Conservation (phyloP, 2,113 vertebrate species). For the Oncorhynchus kisutch region DNA sequence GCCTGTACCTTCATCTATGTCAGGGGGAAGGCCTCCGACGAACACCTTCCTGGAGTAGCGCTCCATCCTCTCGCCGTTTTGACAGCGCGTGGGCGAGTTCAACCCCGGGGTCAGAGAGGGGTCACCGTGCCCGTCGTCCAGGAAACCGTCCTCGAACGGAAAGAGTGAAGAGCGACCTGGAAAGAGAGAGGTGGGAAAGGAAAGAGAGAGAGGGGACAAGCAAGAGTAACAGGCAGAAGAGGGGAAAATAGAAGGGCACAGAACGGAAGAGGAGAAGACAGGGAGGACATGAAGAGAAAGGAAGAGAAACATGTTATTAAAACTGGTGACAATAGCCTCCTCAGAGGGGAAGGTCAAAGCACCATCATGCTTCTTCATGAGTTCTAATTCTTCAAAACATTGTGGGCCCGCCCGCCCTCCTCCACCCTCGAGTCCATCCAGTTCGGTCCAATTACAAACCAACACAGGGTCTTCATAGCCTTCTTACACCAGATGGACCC, state of each 20-base stretch:
- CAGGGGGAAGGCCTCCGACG: conserved; percentile 96
- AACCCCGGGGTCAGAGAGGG: conserved; percentile 90
- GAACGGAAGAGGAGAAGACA: too few relatives aligned
- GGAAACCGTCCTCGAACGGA: conserved; percentile 96
- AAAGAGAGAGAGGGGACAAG: background rate
- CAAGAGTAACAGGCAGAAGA: too few relatives aligned
- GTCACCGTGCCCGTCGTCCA: conserved; percentile 93
- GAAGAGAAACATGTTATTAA: too few relatives aligned
- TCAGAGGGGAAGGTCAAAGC: background rate
- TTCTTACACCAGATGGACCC: too few relatives aligned
- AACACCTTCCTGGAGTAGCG: conserved; percentile 99
- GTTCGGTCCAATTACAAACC: too few relatives aligned
- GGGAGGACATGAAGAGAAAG: too few relatives aligned
- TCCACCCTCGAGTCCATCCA: too few relatives aligned
- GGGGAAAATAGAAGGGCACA: too few relatives aligned
- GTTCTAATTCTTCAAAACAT: background rate
- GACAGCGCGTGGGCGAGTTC: conserved; percentile 95
- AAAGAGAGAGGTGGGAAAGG: conserved; percentile 42
- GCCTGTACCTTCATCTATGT: conserved; percentile 95
- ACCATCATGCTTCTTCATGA: background rate
- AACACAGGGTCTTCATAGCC: too few relatives aligned
- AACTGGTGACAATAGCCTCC: background rate
- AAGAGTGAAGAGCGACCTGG: conserved; percentile 97
- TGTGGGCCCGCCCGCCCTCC: too few relatives aligned
- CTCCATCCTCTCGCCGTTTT: conserved; percentile 96